phyloP scores from a whole-genome alignment of 1,140 invertebrate species.

The Musca domestica region DNA sequence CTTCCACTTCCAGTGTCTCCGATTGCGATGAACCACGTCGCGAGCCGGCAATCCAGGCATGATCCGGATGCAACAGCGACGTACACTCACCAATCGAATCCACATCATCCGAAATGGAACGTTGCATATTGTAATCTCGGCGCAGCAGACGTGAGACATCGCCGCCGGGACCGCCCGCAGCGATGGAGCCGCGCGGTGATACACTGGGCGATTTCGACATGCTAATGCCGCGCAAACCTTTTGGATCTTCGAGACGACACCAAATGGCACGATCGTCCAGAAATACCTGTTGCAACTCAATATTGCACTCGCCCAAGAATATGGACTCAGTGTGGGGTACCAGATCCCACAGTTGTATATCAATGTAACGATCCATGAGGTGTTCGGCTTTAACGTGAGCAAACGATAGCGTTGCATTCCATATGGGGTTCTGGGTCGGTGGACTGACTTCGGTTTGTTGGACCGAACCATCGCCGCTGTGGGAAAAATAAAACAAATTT shows the following conservation, averaged over 20 bases:
- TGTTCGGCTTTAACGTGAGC: slow-evolving; percentile 72
- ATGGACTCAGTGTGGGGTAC: slow-evolving; percentile 76
- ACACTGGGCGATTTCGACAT: slow-evolving; percentile 68
- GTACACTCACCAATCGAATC: slow-evolving; percentile 70
- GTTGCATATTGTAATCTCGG: slow-evolving; percentile 65
- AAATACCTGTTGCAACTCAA: slow-evolving; percentile 74
- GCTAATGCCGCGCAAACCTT: slow-evolving; percentile 59
- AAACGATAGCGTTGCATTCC: slow-evolving; percentile 86
- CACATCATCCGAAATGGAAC: slow-evolving; percentile 71
- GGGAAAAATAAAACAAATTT: slow-evolving; percentile 20
- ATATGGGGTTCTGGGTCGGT: slow-evolving; percentile 79
- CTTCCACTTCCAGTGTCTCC: slow-evolving; percentile 79
- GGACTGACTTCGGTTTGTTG: slow-evolving; percentile 79
- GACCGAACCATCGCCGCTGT: slow-evolving; percentile 69
- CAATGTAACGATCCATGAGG: slow-evolving; percentile 74
- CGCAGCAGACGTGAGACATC: slow-evolving; percentile 62
- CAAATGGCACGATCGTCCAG: slow-evolving; percentile 81
- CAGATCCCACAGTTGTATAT: slow-evolving; percentile 85
- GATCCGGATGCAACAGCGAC: slow-evolving; percentile 77
- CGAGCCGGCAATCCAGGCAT: slow-evolving; percentile 73
- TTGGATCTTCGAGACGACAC: slow-evolving; percentile 81
- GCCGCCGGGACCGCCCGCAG: slow-evolving; percentile 54
- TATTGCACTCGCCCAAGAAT: slow-evolving; percentile 80
- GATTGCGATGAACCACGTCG: slow-evolving; percentile 80
- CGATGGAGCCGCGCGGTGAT: slow-evolving; percentile 77